Evolutionary conservation across 1,140 invertebrate genomes (phyloP), one percentile per base, ranked within the genome.

Genomic region (Drosophila trapezifrons): DNA sequence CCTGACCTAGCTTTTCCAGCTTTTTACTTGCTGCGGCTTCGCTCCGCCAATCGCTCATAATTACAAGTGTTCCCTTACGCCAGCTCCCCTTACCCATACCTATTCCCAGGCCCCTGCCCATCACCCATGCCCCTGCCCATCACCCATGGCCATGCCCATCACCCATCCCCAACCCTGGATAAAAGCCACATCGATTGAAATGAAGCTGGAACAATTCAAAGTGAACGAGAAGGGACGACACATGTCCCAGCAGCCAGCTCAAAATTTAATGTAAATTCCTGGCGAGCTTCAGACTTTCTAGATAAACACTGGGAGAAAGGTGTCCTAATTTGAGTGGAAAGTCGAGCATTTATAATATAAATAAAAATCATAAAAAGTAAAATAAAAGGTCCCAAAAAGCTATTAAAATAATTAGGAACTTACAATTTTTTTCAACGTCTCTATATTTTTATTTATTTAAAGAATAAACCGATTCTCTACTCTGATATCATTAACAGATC

Each of bases 1-100:
- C 4, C n/a, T n/a, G n/a, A 0, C 22, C 1, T 25, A 17, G 35
- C 22, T 12, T 18, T 18, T 64, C n/a, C 20, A n/a, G 25, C 29
- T 47, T 40, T 45, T 46, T 37, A 32, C 45, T 63, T 62, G 49
- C 49, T 74, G 70, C 35, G 57, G 67, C 69, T 74, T 73, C 57
- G 18, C 63, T 25, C 37, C 67, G 35, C 67, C 56, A 75, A 71
- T 75, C 58, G 51, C 59, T 74, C 70, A 75, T 75, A 75, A 75
- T 75, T 75, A 75, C 59, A 43, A 64, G 40, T 54, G 46, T 51
- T 38, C 46, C 27, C 62, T 17, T 37, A n/a, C n/a, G 35, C 29
- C 66, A 22, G 51, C 40, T 10, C 29, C 29, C 9, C 29, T 10
- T 9, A 29, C 29, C 29, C 29, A 10, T 9, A 10, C 29, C 29